Base-by-base conservation (phyloP, 1,140 invertebrate species). In the Heliothis virescens region DNA sequence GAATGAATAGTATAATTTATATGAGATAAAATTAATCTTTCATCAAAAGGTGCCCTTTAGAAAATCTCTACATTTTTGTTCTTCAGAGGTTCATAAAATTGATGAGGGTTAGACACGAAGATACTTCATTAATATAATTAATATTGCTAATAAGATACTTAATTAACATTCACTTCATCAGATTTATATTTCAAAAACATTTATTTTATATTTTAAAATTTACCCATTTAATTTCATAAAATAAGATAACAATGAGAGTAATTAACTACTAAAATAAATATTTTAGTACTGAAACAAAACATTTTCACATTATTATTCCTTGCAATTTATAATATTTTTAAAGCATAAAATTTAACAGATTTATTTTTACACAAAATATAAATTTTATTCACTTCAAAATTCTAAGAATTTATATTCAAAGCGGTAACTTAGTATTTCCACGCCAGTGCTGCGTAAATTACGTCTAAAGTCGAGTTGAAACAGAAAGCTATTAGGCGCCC, bases 61-160 rank as follows among this genome's bases (percentile, higher is more conserved):
- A 69, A 76, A 79, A 83, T 72, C 60, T 62, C 59, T 75, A 63
- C 53, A 80, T 80, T 75, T 67, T 18, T 80, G 79, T 57, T 47
- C 63, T 57, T 29, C 59, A n/a, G 79, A 60, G 16, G 79, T 41
- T 63, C 26, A 76, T 62, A 79, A 41, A 83, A 79, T 80, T 83
- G 75, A 78, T 63, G 69, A 75, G 82, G 75, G 82, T 80, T 74
- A 78, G 67, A 63, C 78, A 62, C 69, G 60, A 55, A 80, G 75
- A 75, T 50, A 52, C 53, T 77, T 81, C 77, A 81, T 81, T 81
- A 81, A 62, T 74, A 26, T 26, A 26, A 26, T 26, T 26, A 26
- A 63, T 81, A 52, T 79, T 65, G 69, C 71, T 79, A 79, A 69
- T 59, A 48, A 34, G 59, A 63, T 60, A 65, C 41, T 65, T 52